These are phyloP conservation scores for Halichoeres trimaculatus DNA, from an alignment of 2,113 vertebrate genomes.

Conservation along the genomic window DNA sequence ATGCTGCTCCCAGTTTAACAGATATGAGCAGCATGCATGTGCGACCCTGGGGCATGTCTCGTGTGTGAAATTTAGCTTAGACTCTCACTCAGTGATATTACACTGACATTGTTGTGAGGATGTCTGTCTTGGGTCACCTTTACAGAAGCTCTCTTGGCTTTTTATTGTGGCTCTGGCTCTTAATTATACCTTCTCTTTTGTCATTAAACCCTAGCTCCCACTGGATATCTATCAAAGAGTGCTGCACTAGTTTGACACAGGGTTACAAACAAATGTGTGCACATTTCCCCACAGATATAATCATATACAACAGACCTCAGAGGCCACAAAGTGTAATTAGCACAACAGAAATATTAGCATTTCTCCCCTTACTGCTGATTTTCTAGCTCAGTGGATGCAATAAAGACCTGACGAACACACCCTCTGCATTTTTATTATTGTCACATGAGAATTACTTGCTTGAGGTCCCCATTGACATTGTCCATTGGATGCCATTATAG, in stretches of 20 bases:
- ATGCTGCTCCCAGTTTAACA: constrained; percentile 12
- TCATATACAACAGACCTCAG: constrained; percentile 5
- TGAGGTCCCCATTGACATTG: constrained; percentile 63
- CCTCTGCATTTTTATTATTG: constrained; percentile 33
- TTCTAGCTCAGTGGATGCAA: constrained; percentile 38
- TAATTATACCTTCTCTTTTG: not conserved
- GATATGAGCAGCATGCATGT: constrained; percentile 1
- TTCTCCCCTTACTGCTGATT: constrained; percentile 45
- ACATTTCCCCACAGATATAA: constrained; percentile 5
- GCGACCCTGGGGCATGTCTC: constrained; percentile 3
- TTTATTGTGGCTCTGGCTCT: not conserved
- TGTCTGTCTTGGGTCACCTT: not conserved
- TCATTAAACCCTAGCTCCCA: constrained; percentile 19
- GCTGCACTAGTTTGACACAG: not conserved
- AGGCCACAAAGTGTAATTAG: constrained; percentile 42
- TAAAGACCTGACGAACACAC: constrained; percentile 32
- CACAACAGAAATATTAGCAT: constrained; percentile 20
- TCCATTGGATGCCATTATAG: constrained; percentile 57
- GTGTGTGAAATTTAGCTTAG: not conserved
- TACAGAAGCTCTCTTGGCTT: not conserved
- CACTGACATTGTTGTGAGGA: not conserved
- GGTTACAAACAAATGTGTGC: constrained; percentile 35
- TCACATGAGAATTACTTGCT: constrained; percentile 45
- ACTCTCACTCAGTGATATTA: not conserved
- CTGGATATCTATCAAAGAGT: constrained; percentile 29